Evolutionary conservation across 2,797 vertebrate genomes (phyloP).

Genomic region (Gadopsis marmoratus): DNA sequence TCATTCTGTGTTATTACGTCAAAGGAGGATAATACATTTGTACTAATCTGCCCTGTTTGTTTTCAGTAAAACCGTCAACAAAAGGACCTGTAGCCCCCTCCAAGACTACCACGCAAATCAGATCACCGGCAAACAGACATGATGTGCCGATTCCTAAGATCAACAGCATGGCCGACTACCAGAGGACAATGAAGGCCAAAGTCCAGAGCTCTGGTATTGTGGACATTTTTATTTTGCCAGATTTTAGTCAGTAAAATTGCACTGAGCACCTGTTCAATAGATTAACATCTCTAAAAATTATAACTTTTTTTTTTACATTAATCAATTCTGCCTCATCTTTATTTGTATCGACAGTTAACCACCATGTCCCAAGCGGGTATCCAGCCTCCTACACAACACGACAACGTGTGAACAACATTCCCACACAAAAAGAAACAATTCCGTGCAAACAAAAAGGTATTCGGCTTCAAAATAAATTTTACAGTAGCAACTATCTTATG

Average conservation of each 20-base stretch:
- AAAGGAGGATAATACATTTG: not conserved
- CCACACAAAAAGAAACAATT: slow-evolving; percentile 21
- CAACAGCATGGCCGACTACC: slow-evolving; percentile 65
- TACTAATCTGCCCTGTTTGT: slow-evolving; percentile 17
- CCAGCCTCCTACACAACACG: not conserved
- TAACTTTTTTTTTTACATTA: not conserved
- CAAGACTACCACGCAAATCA: slow-evolving; percentile 24
- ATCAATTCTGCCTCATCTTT: slow-evolving; percentile 18
- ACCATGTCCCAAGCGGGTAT: not conserved
- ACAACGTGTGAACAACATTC: slow-evolving; percentile 44
- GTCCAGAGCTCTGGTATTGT: slow-evolving; percentile 45
- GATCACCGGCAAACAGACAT: not conserved
- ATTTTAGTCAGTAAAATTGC: not conserved
- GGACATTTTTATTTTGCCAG: not conserved
- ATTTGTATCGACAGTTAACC: slow-evolving; percentile 38
- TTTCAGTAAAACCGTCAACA: slow-evolving; percentile 54
- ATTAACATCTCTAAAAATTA: not conserved
- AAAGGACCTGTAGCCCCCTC: slow-evolving; percentile 5
- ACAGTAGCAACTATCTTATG: not conserved
- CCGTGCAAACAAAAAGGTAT: slow-evolving; percentile 72
- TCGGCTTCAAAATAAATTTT: not conserved
- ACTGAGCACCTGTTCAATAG: not conserved
- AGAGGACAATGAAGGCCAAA: slow-evolving; percentile 50
- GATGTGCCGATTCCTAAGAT: not conserved
- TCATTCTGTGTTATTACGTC: not conserved